Percentiles rank a stretch among this genome's conserved stretches.
phyloP scores from a whole-genome alignment of 2,888 invertebrate genomes.

The Patella caerulea region DNA sequence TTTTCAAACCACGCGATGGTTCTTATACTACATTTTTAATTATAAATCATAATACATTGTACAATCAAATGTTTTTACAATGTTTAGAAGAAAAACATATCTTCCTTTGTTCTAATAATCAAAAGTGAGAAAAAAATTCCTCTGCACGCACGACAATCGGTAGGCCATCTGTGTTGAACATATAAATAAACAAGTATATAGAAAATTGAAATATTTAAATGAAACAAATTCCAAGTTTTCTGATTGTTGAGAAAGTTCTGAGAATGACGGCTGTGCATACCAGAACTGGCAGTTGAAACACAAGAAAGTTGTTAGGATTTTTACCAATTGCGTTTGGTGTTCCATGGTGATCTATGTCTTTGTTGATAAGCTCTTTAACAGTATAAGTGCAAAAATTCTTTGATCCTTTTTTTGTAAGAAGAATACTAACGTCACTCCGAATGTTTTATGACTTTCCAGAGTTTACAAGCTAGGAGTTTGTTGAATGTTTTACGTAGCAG shows the following conservation, averaged over 20 bases:
- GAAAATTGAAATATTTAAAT: conserved; percentile 10
- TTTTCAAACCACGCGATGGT: too few relatives aligned
- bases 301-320: not conserved
- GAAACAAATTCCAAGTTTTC: conserved; percentile 1
- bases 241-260: not conserved
- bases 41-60: too few relatives aligned
- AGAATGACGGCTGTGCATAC: not conserved
- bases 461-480: not conserved
- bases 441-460: not conserved
- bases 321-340: conserved; percentile 10
- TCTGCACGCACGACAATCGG: not conserved
- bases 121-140: not conserved
- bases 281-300: conserved; percentile 5
- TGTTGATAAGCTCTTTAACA: conserved; percentile 12
- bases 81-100: too few relatives aligned
- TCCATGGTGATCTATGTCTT: conserved; percentile 6
- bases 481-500: too few relatives aligned
- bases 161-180: not conserved
- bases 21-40: too few relatives aligned
- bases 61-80: too few relatives aligned
- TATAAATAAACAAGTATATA: conserved; percentile 4
- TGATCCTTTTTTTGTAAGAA: conserved; percentile 6
- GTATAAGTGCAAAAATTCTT: conserved; percentile 6
- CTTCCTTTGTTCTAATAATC: too few relatives aligned
- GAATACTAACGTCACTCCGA: not conserved